These are phyloP conservation scores for Fulica atra DNA, from an alignment of 2,113 vertebrate genomes.

Conservation along the genomic window DNA sequence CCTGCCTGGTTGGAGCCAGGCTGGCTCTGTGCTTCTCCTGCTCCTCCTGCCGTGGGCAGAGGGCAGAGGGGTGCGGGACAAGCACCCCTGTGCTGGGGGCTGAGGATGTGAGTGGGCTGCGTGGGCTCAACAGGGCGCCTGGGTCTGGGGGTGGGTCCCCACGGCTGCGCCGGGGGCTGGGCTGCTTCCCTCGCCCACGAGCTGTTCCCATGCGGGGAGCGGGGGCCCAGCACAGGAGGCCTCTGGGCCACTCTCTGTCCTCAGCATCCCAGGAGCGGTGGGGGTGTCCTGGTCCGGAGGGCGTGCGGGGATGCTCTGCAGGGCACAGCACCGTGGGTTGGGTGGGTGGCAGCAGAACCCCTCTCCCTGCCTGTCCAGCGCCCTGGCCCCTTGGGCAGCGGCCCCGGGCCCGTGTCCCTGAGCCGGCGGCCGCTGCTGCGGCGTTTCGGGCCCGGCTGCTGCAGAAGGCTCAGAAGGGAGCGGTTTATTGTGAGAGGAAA, in stretches of 20 bases:
- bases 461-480: background rate
- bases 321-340: too few species aligned
- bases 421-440: background rate
- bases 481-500: background rate
- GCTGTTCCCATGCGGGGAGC: background rate
- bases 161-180: background rate
- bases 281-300: too few species aligned
- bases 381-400: background rate
- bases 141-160: background rate
- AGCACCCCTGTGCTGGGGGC: too few species aligned
- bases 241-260: background rate
- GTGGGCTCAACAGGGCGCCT: accelerated
- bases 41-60: background rate
- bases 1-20: accelerated
- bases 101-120: background rate
- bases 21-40: background rate
- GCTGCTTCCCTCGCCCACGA: background rate
- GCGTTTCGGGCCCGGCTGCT: background rate
- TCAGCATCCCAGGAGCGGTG: background rate
- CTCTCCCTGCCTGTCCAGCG: background rate
- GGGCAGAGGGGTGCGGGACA: background rate
- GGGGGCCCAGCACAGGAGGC: too few species aligned
- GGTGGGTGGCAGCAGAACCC: too few species aligned
- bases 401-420: background rate
- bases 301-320: background rate